Evolutionary conservation across 2,888 invertebrate genomes (phyloP).

Genomic region (Morpho helenor): DNA sequence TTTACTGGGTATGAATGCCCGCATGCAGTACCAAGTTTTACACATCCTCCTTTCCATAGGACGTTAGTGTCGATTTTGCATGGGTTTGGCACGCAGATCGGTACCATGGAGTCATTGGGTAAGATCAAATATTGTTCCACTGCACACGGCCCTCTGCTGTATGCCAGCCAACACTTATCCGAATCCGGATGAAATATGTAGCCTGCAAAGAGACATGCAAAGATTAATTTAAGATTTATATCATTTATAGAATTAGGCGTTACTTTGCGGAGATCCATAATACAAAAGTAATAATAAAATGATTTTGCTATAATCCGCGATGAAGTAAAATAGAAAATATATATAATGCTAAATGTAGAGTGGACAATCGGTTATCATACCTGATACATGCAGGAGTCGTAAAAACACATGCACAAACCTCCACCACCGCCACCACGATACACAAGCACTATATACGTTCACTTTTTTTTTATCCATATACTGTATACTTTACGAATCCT

Average conservation of each 20-base stretch:
- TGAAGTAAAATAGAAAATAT: too few relatives aligned
- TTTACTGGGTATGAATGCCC: constrained; percentile 42
- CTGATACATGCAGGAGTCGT: too few relatives aligned
- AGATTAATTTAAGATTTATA: neutral
- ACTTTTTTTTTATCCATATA: too few relatives aligned
- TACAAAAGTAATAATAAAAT: too few relatives aligned
- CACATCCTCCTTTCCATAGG: constrained; percentile 67
- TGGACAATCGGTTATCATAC: too few relatives aligned
- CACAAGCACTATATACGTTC: too few relatives aligned
- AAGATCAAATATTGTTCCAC: constrained; percentile 77
- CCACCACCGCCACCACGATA: too few relatives aligned
- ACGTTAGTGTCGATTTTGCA: constrained; percentile 77
- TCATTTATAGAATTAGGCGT: too few relatives aligned
- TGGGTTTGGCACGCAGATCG: constrained; percentile 81
- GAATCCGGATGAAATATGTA: constrained; percentile 80
- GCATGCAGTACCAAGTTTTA: constrained; percentile 55
- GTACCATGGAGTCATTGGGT: constrained; percentile 66
- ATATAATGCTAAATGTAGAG: too few relatives aligned
- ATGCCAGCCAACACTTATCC: constrained; percentile 82
- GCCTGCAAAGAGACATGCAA: constrained; percentile 50
- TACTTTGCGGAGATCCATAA: too few relatives aligned
- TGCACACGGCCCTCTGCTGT: constrained; percentile 82
- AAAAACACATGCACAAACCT: too few relatives aligned
- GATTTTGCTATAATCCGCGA: neutral
- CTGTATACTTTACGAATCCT: too few relatives aligned